These are phyloP conservation scores for Labeo rohita DNA, from an alignment of 2,113 vertebrate genomes.

Conservation along the genomic window DNA sequence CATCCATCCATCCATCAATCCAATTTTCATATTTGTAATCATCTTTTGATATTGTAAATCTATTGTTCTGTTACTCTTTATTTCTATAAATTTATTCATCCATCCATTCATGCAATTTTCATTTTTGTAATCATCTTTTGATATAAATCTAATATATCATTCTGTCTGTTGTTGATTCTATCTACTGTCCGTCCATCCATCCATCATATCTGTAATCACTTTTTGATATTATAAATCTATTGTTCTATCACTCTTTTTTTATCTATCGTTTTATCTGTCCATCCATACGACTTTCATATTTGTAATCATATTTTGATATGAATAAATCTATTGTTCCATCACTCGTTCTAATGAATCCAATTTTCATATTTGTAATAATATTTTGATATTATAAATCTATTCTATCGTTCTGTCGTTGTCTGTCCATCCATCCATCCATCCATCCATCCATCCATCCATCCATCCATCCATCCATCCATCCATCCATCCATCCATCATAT, in stretches of 20 bases:
- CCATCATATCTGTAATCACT: not conserved
- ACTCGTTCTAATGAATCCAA: too few relatives aligned
- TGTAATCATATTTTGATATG: too few relatives aligned
- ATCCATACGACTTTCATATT: too few relatives aligned
- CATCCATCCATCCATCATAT: not conserved
- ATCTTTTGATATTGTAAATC: not conserved
- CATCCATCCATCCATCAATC: not conserved
- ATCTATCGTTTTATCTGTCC: too few relatives aligned
- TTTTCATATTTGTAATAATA: too few relatives aligned
- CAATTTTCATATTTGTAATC: not conserved
- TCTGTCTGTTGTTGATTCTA: not conserved
- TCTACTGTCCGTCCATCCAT: not conserved
- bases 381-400: too few relatives aligned
- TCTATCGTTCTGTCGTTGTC: too few relatives aligned
- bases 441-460: not conserved
- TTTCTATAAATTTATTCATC: not conserved
- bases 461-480: too few relatives aligned
- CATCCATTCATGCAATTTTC: not conserved
- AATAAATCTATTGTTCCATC: too few relatives aligned
- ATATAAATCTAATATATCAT: too few relatives aligned
- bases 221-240: too few relatives aligned
- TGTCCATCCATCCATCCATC: not conserved
- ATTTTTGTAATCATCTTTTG: not conserved
- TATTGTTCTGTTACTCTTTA: too few relatives aligned
- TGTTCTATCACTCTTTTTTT: not conserved